These are phyloP conservation scores for Leptothorax acervorum DNA, from an alignment of 2,888 invertebrate species.

Conservation along the genomic window DNA sequence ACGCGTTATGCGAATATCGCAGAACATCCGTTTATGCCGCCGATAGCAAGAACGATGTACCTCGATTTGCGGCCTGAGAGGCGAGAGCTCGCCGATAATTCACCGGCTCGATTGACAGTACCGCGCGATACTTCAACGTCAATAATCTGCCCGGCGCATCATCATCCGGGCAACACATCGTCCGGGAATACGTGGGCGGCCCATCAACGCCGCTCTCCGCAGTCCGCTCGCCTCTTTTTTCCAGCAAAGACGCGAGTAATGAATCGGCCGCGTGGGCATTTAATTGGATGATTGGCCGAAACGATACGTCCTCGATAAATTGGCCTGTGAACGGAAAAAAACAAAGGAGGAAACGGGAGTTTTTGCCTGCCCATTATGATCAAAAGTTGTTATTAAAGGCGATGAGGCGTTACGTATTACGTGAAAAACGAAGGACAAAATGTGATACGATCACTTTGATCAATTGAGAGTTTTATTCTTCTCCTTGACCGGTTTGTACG, in stretches of 20 bases:
- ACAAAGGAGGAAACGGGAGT: conserved; percentile 19
- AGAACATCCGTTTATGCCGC: conserved; percentile 28
- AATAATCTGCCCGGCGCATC: conserved; percentile 61
- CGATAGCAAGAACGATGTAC: conserved; percentile 34
- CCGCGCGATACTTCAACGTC: conserved; percentile 57
- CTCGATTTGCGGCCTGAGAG: conserved; percentile 6
- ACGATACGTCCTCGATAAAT: conserved; percentile 75
- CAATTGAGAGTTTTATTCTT: background rate
- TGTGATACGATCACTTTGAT: background rate
- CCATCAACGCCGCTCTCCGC: conserved; percentile 64
- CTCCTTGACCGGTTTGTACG: background rate
- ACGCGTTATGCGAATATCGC: conserved; percentile 22
- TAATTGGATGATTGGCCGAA: conserved; percentile 80
- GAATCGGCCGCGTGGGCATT: conserved; percentile 74
- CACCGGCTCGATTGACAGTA: conserved; percentile 27
- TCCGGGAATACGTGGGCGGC: conserved; percentile 62
- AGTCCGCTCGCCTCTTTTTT: conserved; percentile 60
- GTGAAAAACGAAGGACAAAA: conserved; percentile 8
- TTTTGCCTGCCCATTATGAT: background rate
- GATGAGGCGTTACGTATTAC: conserved; percentile 26
- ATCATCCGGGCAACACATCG: conserved; percentile 52
- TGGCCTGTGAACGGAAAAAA: conserved; percentile 59
- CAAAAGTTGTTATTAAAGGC: conserved; percentile 23
- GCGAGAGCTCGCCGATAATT: conserved; percentile 41
- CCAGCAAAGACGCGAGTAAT: conserved; percentile 65